These are phyloP conservation scores for Vanacampus margaritifer DNA, from an alignment of 2,113 vertebrate genomes.

Conservation along the genomic window DNA sequence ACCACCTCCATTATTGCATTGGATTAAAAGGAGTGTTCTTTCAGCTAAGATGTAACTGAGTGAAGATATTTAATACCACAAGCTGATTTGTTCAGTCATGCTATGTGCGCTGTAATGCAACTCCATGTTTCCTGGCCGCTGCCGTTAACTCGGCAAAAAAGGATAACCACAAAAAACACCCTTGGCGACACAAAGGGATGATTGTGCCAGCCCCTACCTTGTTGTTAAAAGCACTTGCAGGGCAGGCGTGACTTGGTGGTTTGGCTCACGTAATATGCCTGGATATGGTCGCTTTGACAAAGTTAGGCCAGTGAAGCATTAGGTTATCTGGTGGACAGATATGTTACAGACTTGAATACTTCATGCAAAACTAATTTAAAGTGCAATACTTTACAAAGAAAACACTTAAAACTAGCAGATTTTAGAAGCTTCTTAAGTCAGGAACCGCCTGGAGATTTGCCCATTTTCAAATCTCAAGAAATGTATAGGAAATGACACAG, in stretches of 20 bases:
- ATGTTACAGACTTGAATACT: neutral
- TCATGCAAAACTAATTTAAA: neutral
- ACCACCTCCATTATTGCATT: slow-evolving; percentile 14
- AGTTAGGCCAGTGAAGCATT: neutral
- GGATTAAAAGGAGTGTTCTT: slow-evolving; percentile 36
- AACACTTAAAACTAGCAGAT: too few relatives aligned
- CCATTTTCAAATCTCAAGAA: neutral
- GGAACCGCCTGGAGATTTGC: too few relatives aligned
- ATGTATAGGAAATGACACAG: neutral
- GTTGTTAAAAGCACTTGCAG: slow-evolving; percentile 57
- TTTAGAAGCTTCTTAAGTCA: too few relatives aligned
- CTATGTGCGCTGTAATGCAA: slow-evolving; percentile 24
- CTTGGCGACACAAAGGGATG: slow-evolving; percentile 60
- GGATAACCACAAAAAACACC: slow-evolving; percentile 64
- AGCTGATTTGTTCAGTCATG: slow-evolving; percentile 32
- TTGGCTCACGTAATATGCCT: slow-evolving; percentile 10
- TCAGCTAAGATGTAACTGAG: slow-evolving; percentile 28
- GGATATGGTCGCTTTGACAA: slow-evolving; percentile 7
- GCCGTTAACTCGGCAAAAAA: slow-evolving; percentile 57
- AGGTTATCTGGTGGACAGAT: too few relatives aligned
- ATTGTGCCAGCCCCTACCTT: slow-evolving; percentile 60
- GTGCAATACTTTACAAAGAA: neutral
- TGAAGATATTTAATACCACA: slow-evolving; percentile 34
- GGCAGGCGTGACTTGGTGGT: slow-evolving; percentile 49
- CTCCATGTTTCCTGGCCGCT: slow-evolving; percentile 45